These are phyloP conservation scores for Micromys minutus DNA, from an alignment of 2,113 vertebrate genomes.

Conservation along the genomic window DNA sequence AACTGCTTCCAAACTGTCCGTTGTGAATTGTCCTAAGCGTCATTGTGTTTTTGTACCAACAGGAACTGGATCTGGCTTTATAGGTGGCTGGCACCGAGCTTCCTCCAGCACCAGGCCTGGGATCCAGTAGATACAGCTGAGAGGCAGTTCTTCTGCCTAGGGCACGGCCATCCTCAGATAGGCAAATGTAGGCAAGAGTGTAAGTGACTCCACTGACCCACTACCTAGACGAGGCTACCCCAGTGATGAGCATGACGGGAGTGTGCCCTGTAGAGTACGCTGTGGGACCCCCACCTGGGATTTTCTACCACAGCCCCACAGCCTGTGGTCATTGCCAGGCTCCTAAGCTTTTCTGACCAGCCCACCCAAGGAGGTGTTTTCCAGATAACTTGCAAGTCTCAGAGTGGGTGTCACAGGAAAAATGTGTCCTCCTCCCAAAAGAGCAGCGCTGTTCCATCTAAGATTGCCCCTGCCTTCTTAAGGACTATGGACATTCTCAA, in stretches of 20 bases:
- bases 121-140: not conserved
- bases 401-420: not conserved
- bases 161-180: conserved; percentile 51
- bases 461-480: not conserved
- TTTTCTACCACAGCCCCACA: too few relatives aligned
- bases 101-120: conserved; percentile 63
- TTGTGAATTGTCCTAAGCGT: conserved; percentile 67
- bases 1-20: conserved; percentile 76
- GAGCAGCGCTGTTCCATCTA: not conserved
- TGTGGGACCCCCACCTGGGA: not conserved
- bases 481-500: not conserved
- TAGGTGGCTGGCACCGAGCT: conserved; percentile 69
- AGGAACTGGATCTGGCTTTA: conserved; percentile 69
- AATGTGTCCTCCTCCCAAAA: not conserved
- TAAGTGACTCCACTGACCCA: conserved; percentile 18
- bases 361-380: not conserved
- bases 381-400: not conserved
- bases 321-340: too few relatives aligned
- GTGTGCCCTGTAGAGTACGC: not conserved
- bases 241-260: not conserved
- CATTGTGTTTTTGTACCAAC: conserved; percentile 77
- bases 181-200: not conserved
- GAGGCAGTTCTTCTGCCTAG: conserved; percentile 48
- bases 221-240: not conserved
- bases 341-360: not conserved